These are phyloP conservation scores for Acrobasis suavella DNA, from an alignment of 2,888 invertebrate genomes.

Conservation along the genomic window DNA sequence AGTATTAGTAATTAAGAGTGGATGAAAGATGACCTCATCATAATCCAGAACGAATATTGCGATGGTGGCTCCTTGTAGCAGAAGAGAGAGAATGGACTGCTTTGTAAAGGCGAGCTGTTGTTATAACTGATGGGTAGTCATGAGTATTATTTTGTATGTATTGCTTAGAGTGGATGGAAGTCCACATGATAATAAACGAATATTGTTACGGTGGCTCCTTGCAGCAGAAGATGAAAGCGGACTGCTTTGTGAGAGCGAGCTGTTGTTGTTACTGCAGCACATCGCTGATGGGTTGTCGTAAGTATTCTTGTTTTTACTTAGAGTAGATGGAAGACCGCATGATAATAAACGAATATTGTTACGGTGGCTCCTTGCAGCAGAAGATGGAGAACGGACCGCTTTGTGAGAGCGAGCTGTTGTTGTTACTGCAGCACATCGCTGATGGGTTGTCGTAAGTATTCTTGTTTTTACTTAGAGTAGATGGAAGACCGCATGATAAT, in stretches of 20 bases:
- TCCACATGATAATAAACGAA: too few species aligned
- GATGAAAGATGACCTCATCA: too few species aligned
- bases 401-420: slow-evolving; percentile 87
- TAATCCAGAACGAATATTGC: too few species aligned
- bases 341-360: slow-evolving; percentile 97
- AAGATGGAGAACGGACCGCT: slow-evolving; percentile 82
- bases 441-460: slow-evolving; percentile 87
- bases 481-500: too few species aligned
- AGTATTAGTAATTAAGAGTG: slow-evolving; percentile 40
- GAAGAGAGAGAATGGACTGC: slow-evolving; percentile 61
- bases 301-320: slow-evolving; percentile 87
- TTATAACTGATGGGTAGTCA: slow-evolving; percentile 89
- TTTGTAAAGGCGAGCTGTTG: slow-evolving; percentile 88
- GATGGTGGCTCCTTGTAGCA: too few species aligned
- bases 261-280: too few species aligned
- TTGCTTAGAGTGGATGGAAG: not conserved
- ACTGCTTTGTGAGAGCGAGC: too few species aligned
- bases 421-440: slow-evolving; percentile 90
- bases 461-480: not conserved
- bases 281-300: too few species aligned
- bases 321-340: slow-evolving; percentile 98
- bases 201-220: too few species aligned
- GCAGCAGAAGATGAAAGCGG: too few species aligned
- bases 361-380: slow-evolving; percentile 92
- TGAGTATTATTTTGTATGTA: slow-evolving; percentile 59